Conservation (phyloP, 2,888 invertebrate species). For the Blera fallax region DNA sequence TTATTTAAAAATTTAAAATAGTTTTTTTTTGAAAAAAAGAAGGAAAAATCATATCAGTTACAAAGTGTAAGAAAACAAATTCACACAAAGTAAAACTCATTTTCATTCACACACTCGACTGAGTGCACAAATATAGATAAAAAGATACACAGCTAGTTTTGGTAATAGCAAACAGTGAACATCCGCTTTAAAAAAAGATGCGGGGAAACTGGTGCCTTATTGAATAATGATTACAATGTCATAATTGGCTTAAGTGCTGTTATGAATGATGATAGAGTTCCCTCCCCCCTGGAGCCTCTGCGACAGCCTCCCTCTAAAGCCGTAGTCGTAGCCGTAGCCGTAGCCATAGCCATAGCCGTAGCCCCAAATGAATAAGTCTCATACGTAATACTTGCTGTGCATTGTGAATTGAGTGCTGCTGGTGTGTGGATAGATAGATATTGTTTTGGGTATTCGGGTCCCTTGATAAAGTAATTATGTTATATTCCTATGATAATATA, state of each 20-base stretch:
- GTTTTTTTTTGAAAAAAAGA: no score
- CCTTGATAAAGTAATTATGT: constrained; percentile 10
- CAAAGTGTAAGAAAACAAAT: background rate
- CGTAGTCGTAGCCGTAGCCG: no score
- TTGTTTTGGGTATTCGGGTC: background rate
- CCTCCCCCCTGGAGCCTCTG: no score
- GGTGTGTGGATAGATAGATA: background rate
- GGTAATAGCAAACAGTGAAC: constrained; percentile 14
- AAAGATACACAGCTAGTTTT: background rate
- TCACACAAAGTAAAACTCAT: background rate
- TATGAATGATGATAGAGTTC: constrained; percentile 34
- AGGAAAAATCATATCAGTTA: no score
- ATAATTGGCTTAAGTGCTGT: constrained; percentile 57
- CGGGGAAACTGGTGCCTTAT: constrained; percentile 23
- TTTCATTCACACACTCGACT: background rate
- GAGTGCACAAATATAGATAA: background rate
- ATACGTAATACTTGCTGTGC: background rate
- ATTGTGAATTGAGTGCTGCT: background rate
- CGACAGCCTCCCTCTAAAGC: no score
- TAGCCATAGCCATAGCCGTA: no score
- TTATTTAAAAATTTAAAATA: no score
- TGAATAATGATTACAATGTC: constrained; percentile 62
- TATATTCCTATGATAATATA: constrained; percentile 30
- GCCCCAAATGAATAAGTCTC: background rate
- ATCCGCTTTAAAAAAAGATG: constrained; percentile 27